Conservation (phyloP, 2,888 invertebrate genomes). For the Luffia ferchaultella region DNA sequence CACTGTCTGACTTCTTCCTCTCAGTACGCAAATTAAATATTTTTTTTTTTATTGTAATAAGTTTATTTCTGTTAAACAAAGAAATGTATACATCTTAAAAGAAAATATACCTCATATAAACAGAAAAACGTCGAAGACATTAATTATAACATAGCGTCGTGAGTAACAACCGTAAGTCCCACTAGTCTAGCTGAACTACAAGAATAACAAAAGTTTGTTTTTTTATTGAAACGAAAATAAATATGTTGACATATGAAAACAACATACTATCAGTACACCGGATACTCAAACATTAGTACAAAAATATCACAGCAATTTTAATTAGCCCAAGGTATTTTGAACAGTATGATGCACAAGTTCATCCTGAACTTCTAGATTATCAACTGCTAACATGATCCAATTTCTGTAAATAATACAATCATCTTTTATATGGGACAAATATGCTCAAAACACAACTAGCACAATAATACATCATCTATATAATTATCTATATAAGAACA, state of each 20-base stretch:
- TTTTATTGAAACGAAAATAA: neutral
- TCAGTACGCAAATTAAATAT: too few relatives aligned
- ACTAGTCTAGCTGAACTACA: constrained; percentile 39
- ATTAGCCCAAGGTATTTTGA: constrained; percentile 32
- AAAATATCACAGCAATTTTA: constrained; percentile 62
- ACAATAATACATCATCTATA: too few relatives aligned
- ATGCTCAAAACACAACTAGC: too few relatives aligned
- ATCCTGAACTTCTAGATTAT: neutral
- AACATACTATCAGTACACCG: neutral
- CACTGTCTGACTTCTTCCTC: too few relatives aligned
- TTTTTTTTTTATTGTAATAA: too few relatives aligned
- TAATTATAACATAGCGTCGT: constrained; percentile 18
- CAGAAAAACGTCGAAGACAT: constrained; percentile 30
- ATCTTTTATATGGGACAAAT: too few relatives aligned
- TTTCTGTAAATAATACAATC: too few relatives aligned
- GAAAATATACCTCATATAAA: constrained; percentile 56
- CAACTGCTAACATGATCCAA: neutral
- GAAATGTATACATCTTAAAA: constrained; percentile 33
- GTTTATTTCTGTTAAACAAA: constrained; percentile 6
- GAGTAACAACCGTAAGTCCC: constrained; percentile 46
- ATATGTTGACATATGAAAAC: neutral
- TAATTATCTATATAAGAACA: too few relatives aligned
- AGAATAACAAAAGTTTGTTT: constrained; percentile 16
- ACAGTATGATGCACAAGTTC: neutral
- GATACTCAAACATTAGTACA: constrained; percentile 39